Percentiles rank a stretch among this genome's conserved stretches.
These are phyloP conservation scores for Agrochola litura DNA, from an alignment of 2,888 invertebrate species.

Conservation along the genomic window DNA sequence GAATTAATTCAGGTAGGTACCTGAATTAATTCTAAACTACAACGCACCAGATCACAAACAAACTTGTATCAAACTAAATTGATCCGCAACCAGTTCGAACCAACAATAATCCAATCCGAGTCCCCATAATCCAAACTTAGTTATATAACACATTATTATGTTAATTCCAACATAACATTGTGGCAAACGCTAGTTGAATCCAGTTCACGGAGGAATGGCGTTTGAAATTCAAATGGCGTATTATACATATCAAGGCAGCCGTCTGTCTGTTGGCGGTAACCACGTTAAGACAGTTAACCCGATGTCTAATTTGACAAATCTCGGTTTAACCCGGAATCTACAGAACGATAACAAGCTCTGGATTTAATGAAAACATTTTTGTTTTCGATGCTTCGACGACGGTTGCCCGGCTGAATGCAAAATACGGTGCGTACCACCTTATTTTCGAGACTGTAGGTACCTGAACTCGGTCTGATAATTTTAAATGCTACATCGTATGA, in stretches of 20 bases:
- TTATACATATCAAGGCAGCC: constrained; percentile 72
- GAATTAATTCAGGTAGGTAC: not conserved
- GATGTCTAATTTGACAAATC: constrained; percentile 76
- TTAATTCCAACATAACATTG: constrained; percentile 66
- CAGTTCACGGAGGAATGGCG: constrained; percentile 64
- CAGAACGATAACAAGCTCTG: constrained; percentile 41
- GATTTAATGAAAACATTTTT: constrained; percentile 43
- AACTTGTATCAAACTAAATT: constrained; percentile 19
- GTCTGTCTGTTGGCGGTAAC: constrained; percentile 76
- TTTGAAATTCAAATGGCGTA: constrained; percentile 79
- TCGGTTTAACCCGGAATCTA: constrained; percentile 63
- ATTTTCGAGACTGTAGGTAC: not conserved
- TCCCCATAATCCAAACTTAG: constrained; percentile 50
- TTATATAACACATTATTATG: constrained; percentile 64
- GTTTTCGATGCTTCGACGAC: constrained; percentile 9
- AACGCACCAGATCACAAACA: constrained; percentile 21
- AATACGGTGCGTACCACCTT: not conserved
- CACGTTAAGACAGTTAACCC: constrained; percentile 74
- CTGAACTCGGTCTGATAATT: constrained; percentile 6
- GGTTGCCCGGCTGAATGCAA: not conserved
- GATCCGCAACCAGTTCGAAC: constrained; percentile 35
- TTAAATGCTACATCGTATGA: not conserved
- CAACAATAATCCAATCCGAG: constrained; percentile 49
- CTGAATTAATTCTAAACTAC: not conserved
- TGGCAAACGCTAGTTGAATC: constrained; percentile 65